Conservation (phyloP, 1,140 invertebrate genomes). For the Heliconius eleuchia region DNA sequence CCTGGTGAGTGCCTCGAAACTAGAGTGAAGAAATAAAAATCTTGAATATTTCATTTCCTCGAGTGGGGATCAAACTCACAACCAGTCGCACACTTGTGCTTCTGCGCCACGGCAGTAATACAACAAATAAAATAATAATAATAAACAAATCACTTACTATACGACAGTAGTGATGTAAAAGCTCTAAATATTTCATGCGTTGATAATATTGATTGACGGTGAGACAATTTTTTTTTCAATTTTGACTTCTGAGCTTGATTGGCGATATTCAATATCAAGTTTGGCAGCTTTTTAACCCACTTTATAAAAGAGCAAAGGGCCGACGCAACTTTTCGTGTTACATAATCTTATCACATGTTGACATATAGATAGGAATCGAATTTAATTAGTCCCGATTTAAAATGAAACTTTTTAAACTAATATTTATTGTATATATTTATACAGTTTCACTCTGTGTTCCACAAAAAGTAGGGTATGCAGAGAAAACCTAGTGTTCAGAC, state of each 20-base stretch:
- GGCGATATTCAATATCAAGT: constrained; percentile 42
- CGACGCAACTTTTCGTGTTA: constrained; percentile 39
- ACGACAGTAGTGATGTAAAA: constrained; percentile 24
- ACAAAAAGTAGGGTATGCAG: too few species aligned
- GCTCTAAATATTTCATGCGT: constrained; percentile 31
- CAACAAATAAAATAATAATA: too few species aligned
- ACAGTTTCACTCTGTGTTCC: too few species aligned
- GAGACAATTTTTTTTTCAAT: constrained; percentile 37
- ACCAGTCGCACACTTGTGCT: too few species aligned
- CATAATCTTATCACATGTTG: constrained; percentile 36
- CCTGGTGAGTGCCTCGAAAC: too few species aligned
- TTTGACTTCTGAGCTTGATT: constrained; percentile 41
- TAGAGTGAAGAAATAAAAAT: too few species aligned
- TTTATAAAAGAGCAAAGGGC: constrained; percentile 42
- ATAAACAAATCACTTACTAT: constrained; percentile 7
- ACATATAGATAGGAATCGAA: constrained; percentile 39
- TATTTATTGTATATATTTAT: background rate
- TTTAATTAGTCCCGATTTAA: constrained; percentile 38
- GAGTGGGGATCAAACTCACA: too few species aligned
- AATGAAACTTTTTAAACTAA: background rate
- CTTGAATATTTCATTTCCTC: too few species aligned
- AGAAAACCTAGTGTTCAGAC: too few species aligned
- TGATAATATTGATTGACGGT: constrained; percentile 37
- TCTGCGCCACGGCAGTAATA: too few species aligned
- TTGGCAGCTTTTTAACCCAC: constrained; percentile 41